These are phyloP conservation scores for Stigmatopora nigra DNA, from an alignment of 2,113 vertebrate genomes.

Conservation along the genomic window DNA sequence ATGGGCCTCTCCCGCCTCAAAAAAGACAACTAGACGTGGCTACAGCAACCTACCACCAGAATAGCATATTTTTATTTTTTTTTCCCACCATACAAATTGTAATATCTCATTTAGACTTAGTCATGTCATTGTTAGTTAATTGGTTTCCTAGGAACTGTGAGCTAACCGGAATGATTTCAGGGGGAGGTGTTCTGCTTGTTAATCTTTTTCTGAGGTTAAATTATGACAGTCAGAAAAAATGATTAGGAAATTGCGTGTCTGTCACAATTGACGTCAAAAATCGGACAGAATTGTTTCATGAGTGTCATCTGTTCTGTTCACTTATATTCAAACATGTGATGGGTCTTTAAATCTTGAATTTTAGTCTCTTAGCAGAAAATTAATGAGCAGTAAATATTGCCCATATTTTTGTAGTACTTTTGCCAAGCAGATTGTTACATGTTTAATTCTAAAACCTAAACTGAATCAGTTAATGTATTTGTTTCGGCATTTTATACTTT, in stretches of 20 bases:
- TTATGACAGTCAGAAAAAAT: not conserved
- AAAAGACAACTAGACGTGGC: conserved; percentile 36
- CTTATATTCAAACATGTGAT: not conserved
- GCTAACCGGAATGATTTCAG: too few species aligned
- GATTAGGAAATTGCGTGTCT: not conserved
- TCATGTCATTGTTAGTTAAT: too few species aligned
- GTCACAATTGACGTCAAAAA: not conserved
- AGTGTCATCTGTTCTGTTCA: conserved; percentile 6
- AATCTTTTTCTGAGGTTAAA: too few species aligned
- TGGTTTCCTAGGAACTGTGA: too few species aligned
- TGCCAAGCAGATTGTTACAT: too few species aligned
- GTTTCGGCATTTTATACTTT: too few species aligned
- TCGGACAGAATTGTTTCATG: not conserved
- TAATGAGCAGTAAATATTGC: too few species aligned
- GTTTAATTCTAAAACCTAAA: too few species aligned
- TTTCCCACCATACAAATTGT: not conserved
- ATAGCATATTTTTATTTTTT: not conserved
- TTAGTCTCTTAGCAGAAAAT: too few species aligned
- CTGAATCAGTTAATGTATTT: too few species aligned
- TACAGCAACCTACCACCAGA: not conserved
- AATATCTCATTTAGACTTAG: too few species aligned
- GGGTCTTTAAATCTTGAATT: not conserved
- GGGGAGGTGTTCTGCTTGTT: not conserved
- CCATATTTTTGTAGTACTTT: too few species aligned
- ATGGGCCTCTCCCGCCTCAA: conserved; percentile 79